Percentiles rank a stretch among this genome's conserved stretches.
Evolutionary conservation across 2,797 vertebrate species (phyloP).

Genomic region (Uromys caudimaculatus): DNA sequence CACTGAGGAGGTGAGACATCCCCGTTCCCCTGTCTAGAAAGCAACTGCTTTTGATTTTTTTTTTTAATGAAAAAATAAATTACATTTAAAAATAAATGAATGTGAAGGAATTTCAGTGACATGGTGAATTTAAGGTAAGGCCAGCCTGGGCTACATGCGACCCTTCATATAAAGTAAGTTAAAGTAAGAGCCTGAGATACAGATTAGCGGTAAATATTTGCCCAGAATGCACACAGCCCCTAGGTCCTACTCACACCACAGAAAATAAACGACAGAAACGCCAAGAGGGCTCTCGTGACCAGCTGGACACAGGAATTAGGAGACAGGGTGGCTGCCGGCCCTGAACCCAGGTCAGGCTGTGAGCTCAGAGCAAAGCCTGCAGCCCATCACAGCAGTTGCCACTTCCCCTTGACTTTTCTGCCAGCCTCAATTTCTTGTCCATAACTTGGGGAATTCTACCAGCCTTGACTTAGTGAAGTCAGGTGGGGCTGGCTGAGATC

Average conservation of each 20-base stretch:
- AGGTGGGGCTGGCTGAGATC: background rate
- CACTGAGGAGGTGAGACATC: background rate
- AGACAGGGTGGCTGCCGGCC: background rate
- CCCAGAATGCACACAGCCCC: background rate
- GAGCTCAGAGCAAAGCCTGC: background rate
- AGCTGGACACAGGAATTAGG: background rate
- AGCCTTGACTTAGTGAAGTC: background rate
- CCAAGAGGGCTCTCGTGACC: background rate
- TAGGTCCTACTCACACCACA: background rate
- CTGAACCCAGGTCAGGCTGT: no score
- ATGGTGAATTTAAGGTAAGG: background rate
- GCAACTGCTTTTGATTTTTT: background rate
- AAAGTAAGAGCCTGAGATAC: background rate
- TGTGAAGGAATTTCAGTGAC: background rate
- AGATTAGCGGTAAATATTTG: background rate
- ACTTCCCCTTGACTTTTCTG: background rate
- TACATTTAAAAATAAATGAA: no score
- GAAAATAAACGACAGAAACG: background rate
- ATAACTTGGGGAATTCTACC: background rate
- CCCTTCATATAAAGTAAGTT: background rate
- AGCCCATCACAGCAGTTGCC: background rate
- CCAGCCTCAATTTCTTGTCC: background rate
- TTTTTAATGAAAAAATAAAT: background rate
- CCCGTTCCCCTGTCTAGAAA: background rate
- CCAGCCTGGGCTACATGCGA: background rate